Percentiles rank a stretch among this genome's conserved stretches.
These are phyloP conservation scores for Atrichornis clamosus DNA, from an alignment of 2,113 vertebrate species.

Conservation along the genomic window DNA sequence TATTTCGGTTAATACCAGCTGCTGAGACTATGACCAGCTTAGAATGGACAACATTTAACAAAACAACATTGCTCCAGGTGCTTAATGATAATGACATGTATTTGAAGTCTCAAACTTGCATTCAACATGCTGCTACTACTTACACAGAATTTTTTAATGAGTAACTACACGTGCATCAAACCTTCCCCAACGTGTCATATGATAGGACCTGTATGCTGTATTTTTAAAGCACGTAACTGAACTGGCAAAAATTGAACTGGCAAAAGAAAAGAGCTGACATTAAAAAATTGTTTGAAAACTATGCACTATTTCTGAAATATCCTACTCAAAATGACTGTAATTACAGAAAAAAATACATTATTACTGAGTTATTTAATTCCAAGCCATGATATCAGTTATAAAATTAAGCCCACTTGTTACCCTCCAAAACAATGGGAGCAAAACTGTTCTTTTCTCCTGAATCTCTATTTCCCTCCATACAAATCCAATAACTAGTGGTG, in stretches of 20 bases:
- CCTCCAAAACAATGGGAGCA: not conserved
- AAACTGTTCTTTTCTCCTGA: not conserved
- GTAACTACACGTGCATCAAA: not conserved
- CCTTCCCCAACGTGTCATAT: not conserved
- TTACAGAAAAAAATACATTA: not conserved
- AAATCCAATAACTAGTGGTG: not conserved
- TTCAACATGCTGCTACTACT: not conserved
- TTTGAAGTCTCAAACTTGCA: not conserved
- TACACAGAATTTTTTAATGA: not conserved
- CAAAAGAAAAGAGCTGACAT: not conserved
- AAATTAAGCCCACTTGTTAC: not conserved
- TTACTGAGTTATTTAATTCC: not conserved
- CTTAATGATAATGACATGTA: not conserved
- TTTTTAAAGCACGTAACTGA: not conserved
- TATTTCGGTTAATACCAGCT: not conserved
- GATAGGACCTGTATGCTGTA: not conserved
- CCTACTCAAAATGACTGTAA: not conserved
- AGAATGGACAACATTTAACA: not conserved
- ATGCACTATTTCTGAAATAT: not conserved
- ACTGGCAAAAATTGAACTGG: not conserved
- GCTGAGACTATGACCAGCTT: not conserved
- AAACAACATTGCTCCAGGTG: not conserved
- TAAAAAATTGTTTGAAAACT: not conserved
- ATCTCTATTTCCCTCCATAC: not conserved
- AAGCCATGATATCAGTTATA: not conserved